Evolutionary conservation across 2,888 invertebrate species (phyloP), one percentile per base, ranked within the genome.

Genomic region (Coronaproctus castanopsis): DNA sequence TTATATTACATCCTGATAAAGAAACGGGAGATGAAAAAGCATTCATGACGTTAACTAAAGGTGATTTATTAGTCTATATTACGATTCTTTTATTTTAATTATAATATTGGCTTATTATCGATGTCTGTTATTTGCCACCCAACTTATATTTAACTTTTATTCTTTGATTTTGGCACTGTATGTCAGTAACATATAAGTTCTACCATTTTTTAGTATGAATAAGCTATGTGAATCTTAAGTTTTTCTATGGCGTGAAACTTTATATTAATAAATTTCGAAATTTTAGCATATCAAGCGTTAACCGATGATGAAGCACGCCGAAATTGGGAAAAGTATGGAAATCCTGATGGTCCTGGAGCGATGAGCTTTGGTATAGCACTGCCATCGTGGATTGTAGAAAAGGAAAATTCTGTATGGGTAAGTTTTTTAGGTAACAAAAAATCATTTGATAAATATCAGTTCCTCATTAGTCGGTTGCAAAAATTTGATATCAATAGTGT

Each of bases 371-470:
- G 98, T 61, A 99, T 99, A 71, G 98, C 98, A 5, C 73, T 99
- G 58, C 98, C 98, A 3, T 96, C 97, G 58, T 99, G 98, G 98
- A 95, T 99, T 71, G 95, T 99, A 10, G 96, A 97, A 70, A 95
- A 97, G 72, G 93, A 98, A 73, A 98, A 99, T 72, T 96, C 96
- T 65, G 83, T 97, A 22, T 96, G 93, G 93, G 96, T 70, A 59
- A 0, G 59, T 56, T 2, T 24, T 24, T 3, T 61, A 62, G 56
- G 24, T 51, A 54, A 21, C 52, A 52, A 53, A 24, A 49, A n/a
- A n/a, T n/a, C n/a, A n/a, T n/a, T n/a, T 56, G 19, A 23, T 54
- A 48, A 48, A 48, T 48, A 18, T 14, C n/a, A 18, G 10, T 49
- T 21, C 23, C 24, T 22, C 21, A 24, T 48, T n/a, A 51, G 18